Base-by-base conservation (phyloP, 2,888 invertebrate species). In the Leucozona laternaria region DNA sequence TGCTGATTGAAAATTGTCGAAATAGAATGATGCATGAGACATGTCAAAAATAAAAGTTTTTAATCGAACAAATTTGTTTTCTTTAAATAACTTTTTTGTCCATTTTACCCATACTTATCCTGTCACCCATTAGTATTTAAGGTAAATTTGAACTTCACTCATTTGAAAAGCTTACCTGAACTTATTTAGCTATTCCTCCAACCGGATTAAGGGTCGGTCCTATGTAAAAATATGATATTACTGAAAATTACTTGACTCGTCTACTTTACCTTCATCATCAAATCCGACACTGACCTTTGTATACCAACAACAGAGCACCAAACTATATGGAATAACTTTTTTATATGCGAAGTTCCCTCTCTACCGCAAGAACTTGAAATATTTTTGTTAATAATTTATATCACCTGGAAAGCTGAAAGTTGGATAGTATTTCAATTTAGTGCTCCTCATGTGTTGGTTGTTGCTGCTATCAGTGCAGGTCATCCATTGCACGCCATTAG, bases 361-460 rank as follows among this genome's bases (percentile, higher is more conserved):
- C 11, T 13, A 73, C 81, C 81, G 57, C 77, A 77, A 73, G 37
- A 81, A 80, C 76, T 85, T 72, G 72, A 85, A 77, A 78, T 73
- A 81, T 85, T 85, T 81, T 81, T 77, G 48, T 81, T 73, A 81
- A 81, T 85, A 85, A 77, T 85, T 85, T 85, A 85, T 78, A 85
- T 81, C 72, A 77, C 72, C 85, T 81, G 73, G 73, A 78, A 62
- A 60, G 58, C 37, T 60, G 37, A 60, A 85, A 85, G 50, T 85
- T 81, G 81, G 81, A 78, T 81, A 81, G 85, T 81, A 81, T 77
- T 78, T 81, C 81, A 85, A 85, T 85, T 85, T 81, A 55, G 70
- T 78, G 48, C 48, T 68, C 25, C 55, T 77, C 70, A 50, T 62
- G 79, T 79, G 73, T 22, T 57, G 50, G 37, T 37, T 62, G 48